phyloP scores from a whole-genome alignment of 2,888 invertebrate species.

The Aromia moschata region DNA sequence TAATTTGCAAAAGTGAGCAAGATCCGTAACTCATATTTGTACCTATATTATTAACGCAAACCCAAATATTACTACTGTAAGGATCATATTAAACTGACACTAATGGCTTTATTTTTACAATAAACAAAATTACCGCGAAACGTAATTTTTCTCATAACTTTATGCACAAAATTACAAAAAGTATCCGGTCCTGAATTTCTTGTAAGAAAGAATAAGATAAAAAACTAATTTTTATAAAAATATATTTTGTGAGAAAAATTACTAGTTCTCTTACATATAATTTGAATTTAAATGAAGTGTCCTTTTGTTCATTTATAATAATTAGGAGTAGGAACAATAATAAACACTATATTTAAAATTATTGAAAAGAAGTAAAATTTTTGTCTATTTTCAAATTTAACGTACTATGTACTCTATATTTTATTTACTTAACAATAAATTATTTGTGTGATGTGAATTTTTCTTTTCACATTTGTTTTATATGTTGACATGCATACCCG shows the following conservation, averaged over 20 bases:
- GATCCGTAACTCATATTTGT: conserved; percentile 20
- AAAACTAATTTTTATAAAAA: conserved; percentile 25
- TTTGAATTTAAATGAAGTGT: conserved; percentile 48
- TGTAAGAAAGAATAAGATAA: conserved; percentile 21
- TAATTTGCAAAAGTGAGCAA: conserved; percentile 19
- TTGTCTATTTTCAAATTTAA: conserved; percentile 56
- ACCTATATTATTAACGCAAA: conserved; percentile 16
- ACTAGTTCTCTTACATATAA: conserved; percentile 28
- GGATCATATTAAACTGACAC: conserved; percentile 8
- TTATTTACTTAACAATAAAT: conserved; percentile 56
- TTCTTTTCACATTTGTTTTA: too few species aligned
- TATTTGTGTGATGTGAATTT: conserved; percentile 51
- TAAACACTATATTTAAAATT: conserved; percentile 49
- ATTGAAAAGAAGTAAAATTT: conserved; percentile 46
- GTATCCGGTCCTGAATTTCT: conserved; percentile 26
- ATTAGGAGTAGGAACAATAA: conserved; percentile 50
- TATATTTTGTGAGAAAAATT: conserved; percentile 37
- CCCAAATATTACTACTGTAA: conserved; percentile 17
- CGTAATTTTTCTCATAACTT: conserved; percentile 32
- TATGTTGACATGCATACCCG: too few species aligned
- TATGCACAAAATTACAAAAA: conserved; percentile 18
- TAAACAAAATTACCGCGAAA: conserved; percentile 15
- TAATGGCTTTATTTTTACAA: conserved; percentile 20
- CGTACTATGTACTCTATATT: conserved; percentile 56
- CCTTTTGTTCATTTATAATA: conserved; percentile 51